phyloP scores from a whole-genome alignment of 2,113 vertebrate genomes.

The Xyrauchen texanus region DNA sequence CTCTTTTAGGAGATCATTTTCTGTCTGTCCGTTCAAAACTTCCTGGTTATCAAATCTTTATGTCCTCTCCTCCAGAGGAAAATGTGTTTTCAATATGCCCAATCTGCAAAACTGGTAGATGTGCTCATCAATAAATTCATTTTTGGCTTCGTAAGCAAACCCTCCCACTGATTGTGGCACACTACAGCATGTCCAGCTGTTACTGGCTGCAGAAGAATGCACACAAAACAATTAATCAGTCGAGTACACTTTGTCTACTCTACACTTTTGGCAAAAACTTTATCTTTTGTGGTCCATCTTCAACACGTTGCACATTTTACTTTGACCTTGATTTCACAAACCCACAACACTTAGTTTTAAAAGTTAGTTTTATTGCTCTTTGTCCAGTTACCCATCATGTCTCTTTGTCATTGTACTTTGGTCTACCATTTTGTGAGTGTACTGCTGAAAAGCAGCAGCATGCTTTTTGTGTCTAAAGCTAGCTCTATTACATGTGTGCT shows the following conservation, averaged over 20 bases:
- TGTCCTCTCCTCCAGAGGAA: too few relatives aligned
- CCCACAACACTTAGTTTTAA: neutral
- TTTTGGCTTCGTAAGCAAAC: slow-evolving; percentile 47
- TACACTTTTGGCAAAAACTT: slow-evolving; percentile 62
- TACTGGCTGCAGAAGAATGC: slow-evolving; percentile 30
- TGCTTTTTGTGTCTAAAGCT: slow-evolving; percentile 27
- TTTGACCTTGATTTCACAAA: neutral
- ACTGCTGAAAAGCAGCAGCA: neutral
- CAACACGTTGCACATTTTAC: neutral
- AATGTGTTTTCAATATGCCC: slow-evolving; percentile 34
- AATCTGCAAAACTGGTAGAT: slow-evolving; percentile 30
- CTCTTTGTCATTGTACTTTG: neutral
- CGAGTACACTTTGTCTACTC: slow-evolving; percentile 1
- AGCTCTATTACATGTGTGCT: slow-evolving; percentile 23
- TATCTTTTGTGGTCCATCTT: neutral
- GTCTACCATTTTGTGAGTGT: too few relatives aligned
- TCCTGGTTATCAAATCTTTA: neutral
- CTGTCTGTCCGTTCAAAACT: slow-evolving; percentile 21
- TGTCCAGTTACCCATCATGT: slow-evolving; percentile 1
- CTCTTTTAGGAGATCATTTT: slow-evolving; percentile 4
- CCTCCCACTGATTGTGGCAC: slow-evolving; percentile 37
- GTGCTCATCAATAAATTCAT: slow-evolving; percentile 46
- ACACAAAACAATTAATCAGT: slow-evolving; percentile 45
- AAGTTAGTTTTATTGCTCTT: slow-evolving; percentile 2
- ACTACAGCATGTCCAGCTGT: slow-evolving; percentile 44